Evolutionary conservation across 1,140 invertebrate genomes (phyloP), one percentile per base, ranked within the genome.

Genomic region (Tetraneura akinire): DNA sequence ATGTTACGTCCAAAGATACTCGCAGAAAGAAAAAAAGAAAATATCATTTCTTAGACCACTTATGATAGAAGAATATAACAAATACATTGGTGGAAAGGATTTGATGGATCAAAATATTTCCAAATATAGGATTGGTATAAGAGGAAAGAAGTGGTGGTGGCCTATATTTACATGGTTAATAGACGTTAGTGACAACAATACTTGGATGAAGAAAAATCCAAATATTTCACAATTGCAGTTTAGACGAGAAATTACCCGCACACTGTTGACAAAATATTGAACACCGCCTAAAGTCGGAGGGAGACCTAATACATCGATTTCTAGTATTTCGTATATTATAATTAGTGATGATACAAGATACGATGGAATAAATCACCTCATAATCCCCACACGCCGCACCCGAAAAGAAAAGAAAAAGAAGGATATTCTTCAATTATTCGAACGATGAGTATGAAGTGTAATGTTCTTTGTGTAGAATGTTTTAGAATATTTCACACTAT

Each of bases 51-150:
- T 47, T 47, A 81, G 81, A 78, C 82, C 82, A 37, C 16, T 74
- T 14, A 81, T 80, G 18, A 82, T 83, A 55, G 47, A 21, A 45
- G 47, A 74, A 10, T 83, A 83, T 47, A 82, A 83, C n/a, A 83
- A 80, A 45, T 47, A 70, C 49, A 80, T 80, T 55, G 57, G 57
- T 13, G 81, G 83, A 2, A 82, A 81, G 5, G 80, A 83, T 66
- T 64, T 53, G n/a, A 81, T 55, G 21, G 53, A 55, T 8, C 18
- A 60, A 26, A 60, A 60, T 16, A 47, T 47, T 47, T 47, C 45
- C 10, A 47, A 47, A 6, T 23, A 60, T 16, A 60, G 23, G n/a
- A 60, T 26, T 16, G 2, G 55, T 60, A 60, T 60, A 60, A 10
- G 55, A 13, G 55, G 55, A 60, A 60, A 60, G n/a, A 60, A 21